Conservation (phyloP, 2,797 vertebrate genomes). For the Centroberyx gerrardi region DNA sequence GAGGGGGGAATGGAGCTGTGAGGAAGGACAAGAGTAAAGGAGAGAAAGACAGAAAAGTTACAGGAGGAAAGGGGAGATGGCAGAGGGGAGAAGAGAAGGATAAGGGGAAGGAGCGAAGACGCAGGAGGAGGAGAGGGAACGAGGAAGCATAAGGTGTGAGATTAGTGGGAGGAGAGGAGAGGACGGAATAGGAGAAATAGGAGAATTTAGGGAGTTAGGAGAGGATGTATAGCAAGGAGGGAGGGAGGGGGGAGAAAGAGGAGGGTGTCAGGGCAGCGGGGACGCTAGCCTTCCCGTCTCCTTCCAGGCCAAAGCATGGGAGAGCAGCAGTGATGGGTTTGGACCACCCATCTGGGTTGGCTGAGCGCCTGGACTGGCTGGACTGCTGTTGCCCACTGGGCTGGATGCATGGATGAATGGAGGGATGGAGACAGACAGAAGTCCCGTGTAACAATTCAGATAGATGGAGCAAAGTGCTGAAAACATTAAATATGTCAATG, state of each 20-base stretch:
- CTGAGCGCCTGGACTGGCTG: conserved; percentile 59
- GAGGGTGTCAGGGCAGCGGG: conserved; percentile 52
- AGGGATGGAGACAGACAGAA: conserved; percentile 52
- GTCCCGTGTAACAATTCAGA: conserved; percentile 53
- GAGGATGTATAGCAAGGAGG: background rate
- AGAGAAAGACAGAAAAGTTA: background rate
- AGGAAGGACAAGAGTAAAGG: background rate
- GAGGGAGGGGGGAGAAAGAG: conserved; percentile 4
- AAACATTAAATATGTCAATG: conserved; percentile 46
- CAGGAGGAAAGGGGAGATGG: background rate
- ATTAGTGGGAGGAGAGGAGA: background rate
- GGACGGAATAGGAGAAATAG: conserved; percentile 11
- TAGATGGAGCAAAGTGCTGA: conserved; percentile 42
- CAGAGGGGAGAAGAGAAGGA: background rate
- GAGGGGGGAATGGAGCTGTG: background rate
- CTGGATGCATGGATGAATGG: conserved; percentile 54
- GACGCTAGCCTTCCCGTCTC: conserved; percentile 28
- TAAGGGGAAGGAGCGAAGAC: background rate
- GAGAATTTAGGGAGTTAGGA: conserved; percentile 8
- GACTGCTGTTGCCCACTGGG: conserved; percentile 42
- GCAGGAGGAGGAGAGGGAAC: background rate
- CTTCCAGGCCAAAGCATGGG: conserved; percentile 43
- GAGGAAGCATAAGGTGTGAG: background rate
- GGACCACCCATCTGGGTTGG: conserved; percentile 80
- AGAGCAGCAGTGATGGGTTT: conserved; percentile 55